Evolutionary conservation across 1,140 invertebrate species (phyloP).

Genomic region (Lanistes nyassanus): DNA sequence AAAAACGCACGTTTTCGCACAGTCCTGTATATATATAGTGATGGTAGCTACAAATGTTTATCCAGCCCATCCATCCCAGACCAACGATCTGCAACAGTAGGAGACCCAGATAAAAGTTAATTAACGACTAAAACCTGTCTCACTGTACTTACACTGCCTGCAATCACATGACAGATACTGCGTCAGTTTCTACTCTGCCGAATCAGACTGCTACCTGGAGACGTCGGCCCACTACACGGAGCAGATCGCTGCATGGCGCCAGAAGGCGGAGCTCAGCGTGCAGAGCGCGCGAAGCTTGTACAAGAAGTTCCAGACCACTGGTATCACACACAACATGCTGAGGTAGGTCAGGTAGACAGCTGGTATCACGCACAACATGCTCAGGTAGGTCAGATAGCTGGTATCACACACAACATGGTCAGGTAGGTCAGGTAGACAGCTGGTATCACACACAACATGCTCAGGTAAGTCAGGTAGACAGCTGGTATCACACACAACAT

Average conservation of each 20-base stretch:
- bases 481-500: too few species aligned
- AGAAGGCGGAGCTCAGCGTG: conserved; percentile 29
- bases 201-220: conserved; percentile 39
- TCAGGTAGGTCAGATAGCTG: too few species aligned
- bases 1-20: too few species aligned
- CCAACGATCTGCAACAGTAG: too few species aligned
- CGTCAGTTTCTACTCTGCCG: conserved; percentile 49
- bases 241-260: conserved; percentile 38
- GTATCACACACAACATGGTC: too few species aligned
- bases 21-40: too few species aligned
- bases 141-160: neutral
- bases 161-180: conserved; percentile 43
- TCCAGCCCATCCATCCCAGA: too few species aligned
- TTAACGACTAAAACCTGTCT: too few species aligned
- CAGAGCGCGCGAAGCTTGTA: conserved; percentile 22
- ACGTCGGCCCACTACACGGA: conserved; percentile 48
- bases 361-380: too few species aligned
- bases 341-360: conserved; percentile 14
- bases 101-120: too few species aligned
- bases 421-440: too few species aligned
- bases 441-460: conserved; percentile 20
- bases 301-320: conserved; percentile 19
- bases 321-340: conserved; percentile 21
- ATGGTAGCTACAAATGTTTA: too few species aligned
- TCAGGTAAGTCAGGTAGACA: conserved; percentile 14